These are phyloP conservation scores for Gonioctena quinquepunctata DNA, from an alignment of 1,140 invertebrate genomes.

Conservation along the genomic window DNA sequence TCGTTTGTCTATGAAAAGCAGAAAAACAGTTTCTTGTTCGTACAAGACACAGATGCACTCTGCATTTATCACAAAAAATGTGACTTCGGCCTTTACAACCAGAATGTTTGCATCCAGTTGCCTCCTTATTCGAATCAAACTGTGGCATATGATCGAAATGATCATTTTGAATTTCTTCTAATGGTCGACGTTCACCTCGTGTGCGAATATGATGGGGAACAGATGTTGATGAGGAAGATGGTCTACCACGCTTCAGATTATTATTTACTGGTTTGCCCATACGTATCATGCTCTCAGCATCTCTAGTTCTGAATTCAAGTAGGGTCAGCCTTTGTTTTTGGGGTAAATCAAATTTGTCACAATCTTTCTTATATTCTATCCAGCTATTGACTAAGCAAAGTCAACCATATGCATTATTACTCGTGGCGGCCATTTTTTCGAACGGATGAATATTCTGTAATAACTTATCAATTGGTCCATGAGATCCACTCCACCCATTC, in stretches of 20 bases:
- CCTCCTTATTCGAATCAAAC: too few relatives aligned
- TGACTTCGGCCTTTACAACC: not conserved
- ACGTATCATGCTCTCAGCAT: not conserved
- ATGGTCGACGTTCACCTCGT: not conserved
- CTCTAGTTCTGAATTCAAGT: not conserved
- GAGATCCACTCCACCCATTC: conserved; percentile 22
- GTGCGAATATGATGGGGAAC: too few relatives aligned
- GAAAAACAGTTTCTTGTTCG: not conserved
- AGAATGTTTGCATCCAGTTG: not conserved
- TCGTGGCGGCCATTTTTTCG: conserved; percentile 21
- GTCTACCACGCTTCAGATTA: not conserved
- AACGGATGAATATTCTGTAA: conserved; percentile 20
- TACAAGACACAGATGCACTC: not conserved
- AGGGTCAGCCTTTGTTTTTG: not conserved
- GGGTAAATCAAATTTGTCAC: not conserved
- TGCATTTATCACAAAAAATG: not conserved
- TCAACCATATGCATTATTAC: conserved; percentile 9
- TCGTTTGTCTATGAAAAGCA: too few relatives aligned
- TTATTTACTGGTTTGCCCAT: not conserved
- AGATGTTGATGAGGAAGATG: not conserved
- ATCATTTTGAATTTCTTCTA: not conserved
- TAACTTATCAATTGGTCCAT: conserved; percentile 14
- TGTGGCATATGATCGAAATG: not conserved
- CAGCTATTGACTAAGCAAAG: conserved; percentile 12
- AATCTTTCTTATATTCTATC: conserved; percentile 20